A percentile compares a stretch with the other conserved stretches of the same genome.
Conservation (phyloP, 2,797 vertebrate species). For the Tolypeutes matacus region DNA sequence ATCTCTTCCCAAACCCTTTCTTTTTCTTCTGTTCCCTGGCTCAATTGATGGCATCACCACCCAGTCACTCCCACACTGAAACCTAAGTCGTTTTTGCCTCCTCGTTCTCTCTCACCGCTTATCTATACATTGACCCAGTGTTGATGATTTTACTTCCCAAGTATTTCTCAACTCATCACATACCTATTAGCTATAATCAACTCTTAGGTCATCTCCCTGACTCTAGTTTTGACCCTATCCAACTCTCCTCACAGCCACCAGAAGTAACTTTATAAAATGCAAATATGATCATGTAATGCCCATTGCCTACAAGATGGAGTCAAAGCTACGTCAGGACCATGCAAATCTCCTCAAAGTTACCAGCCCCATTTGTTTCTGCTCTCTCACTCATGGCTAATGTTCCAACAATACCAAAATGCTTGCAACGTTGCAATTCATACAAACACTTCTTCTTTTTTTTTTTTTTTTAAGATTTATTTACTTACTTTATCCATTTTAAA, state of each 20-base stretch:
- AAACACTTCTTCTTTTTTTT: no score
- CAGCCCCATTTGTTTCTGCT: background rate
- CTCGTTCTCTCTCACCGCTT: background rate
- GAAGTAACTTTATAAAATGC: conserved; percentile 58
- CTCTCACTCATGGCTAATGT: conserved; percentile 37
- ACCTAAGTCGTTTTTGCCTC: conserved; percentile 42
- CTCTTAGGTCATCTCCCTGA: background rate
- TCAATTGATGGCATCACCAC: background rate
- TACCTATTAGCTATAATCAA: background rate
- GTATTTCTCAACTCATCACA: conserved; percentile 54
- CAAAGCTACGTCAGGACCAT: background rate
- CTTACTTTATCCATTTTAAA: no score
- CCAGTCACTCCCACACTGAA: background rate
- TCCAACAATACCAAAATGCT: conserved; percentile 43
- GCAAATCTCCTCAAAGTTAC: background rate
- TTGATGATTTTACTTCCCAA: conserved; percentile 29
- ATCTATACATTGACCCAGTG: background rate
- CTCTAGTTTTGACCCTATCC: conserved; percentile 17
- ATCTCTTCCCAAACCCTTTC: conserved; percentile 34
- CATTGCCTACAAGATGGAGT: conserved; percentile 21
- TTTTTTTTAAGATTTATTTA: no score
- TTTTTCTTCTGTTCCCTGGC: conserved; percentile 23
- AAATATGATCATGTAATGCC: background rate
- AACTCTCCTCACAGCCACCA: background rate
- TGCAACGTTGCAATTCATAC: background rate